phyloP scores from a whole-genome alignment of 2,888 invertebrate genomes.

The Agriopis leucophaearia region DNA sequence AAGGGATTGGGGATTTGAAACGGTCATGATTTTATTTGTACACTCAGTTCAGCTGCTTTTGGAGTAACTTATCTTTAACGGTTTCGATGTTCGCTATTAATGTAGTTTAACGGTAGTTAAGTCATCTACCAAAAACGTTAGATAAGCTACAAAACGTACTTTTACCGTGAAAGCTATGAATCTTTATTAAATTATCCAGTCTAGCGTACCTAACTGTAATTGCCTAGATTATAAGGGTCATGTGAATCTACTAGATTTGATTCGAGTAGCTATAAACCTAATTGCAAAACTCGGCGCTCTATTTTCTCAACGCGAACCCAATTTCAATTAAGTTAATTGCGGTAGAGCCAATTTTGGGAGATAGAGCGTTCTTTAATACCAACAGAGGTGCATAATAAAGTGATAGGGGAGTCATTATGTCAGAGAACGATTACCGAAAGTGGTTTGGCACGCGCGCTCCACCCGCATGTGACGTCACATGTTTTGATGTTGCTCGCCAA shows the following conservation, averaged over 20 bases:
- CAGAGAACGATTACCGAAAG: slow-evolving; percentile 71
- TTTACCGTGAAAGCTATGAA: slow-evolving; percentile 2
- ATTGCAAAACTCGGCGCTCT: slow-evolving; percentile 36
- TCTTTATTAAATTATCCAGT: slow-evolving; percentile 22
- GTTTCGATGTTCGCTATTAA: slow-evolving; percentile 13
- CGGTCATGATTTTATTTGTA: slow-evolving; percentile 43
- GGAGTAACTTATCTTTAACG: slow-evolving; percentile 42
- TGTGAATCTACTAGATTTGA: slow-evolving; percentile 36
- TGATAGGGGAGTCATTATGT: slow-evolving; percentile 71
- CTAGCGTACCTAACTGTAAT: slow-evolving; percentile 27
- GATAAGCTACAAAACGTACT: neutral
- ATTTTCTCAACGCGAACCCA: slow-evolving; percentile 36
- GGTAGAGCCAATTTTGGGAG: slow-evolving; percentile 37
- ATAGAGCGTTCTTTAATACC: slow-evolving; percentile 41
- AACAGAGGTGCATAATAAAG: slow-evolving; percentile 53
- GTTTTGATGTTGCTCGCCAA: slow-evolving; percentile 55
- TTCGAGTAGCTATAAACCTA: slow-evolving; percentile 35
- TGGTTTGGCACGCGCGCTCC: slow-evolving; percentile 70
- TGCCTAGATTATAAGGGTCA: slow-evolving; percentile 31
- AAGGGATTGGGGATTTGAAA: slow-evolving; percentile 43
- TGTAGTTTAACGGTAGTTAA: neutral
- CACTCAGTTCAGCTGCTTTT: slow-evolving; percentile 27
- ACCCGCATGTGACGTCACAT: slow-evolving; percentile 72
- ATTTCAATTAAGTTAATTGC: slow-evolving; percentile 44
- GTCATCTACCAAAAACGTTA: neutral